Evolutionary conservation across 2,797 vertebrate species (phyloP), one percentile per base, ranked within the genome.

Genomic region (Loris lydekkerianus): DNA sequence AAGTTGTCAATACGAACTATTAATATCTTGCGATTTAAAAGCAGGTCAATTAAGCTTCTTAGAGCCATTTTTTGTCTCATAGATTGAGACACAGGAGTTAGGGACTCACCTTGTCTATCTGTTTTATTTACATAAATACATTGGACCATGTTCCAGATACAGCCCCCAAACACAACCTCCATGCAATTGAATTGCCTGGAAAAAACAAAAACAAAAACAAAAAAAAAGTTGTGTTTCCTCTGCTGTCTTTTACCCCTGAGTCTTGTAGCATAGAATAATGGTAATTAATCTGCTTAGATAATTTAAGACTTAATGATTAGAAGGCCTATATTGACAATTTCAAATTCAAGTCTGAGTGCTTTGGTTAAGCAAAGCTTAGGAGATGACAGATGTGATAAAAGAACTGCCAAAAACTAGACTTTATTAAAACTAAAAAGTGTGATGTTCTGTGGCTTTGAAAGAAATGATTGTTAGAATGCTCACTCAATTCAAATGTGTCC

Each of bases 241-340:
- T 92, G 77, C 82, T 92, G 70, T 93, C 86, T 87, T 92, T 89
- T 67, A 83, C 91, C 60, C 70, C 73, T 69, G 70, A 91, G 73
- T 80, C 76, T 69, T 91, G 0, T 0, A 2, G 93, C 77, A 93
- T 46, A 81, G 88, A 96, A 87, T 72, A 75, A 78, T 82, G 84
- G 94, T 11, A 49, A 63, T 87, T 89, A 80, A 88, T 97, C 98
- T 97, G 85, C 86, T 94, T 10, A 4, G 58, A 93, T 78, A 84
- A 95, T 95, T 97, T 91, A 95, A 91, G 97, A 97, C 77, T 89
- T 96, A 96, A 97, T 97, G 89, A 96, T 95, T 93, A 73, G 85
- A 95, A 97, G 94, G 95, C n/a, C 95, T 97, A 94, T 69, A 93
- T 96, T 93, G 97, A 93, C 97, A 97, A 97, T 98, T 98, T 98